Conservation (phyloP, 2,797 vertebrate species). For the Gymnopithys bicolor region DNA sequence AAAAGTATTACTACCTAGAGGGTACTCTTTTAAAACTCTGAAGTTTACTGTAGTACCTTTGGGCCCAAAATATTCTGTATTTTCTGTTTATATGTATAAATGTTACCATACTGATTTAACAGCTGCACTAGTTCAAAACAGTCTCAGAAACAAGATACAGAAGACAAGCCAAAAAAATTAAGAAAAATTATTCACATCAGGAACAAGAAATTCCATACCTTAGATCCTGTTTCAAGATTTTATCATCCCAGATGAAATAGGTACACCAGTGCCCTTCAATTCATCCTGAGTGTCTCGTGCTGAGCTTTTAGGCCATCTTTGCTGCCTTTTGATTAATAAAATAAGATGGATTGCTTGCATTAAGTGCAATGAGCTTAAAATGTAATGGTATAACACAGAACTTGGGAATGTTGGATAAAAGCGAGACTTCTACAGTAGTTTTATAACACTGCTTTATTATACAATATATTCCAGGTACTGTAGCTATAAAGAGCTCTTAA, state of each 20-base stretch:
- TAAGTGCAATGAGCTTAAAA: slow-evolving; percentile 52
- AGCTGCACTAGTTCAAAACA: background rate
- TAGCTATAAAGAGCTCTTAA: slow-evolving; percentile 38
- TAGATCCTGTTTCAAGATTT: background rate
- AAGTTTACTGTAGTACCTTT: background rate
- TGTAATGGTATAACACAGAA: background rate
- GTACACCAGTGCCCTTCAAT: background rate
- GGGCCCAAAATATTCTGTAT: background rate
- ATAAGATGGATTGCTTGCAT: slow-evolving; percentile 24
- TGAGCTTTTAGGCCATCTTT: slow-evolving; percentile 20
- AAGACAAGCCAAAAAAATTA: background rate
- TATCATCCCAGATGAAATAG: background rate
- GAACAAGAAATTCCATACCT: background rate
- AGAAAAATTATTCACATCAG: background rate
- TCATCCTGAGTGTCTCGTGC: background rate
- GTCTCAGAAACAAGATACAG: background rate
- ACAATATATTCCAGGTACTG: slow-evolving; percentile 33
- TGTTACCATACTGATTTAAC: background rate
- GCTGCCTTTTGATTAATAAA: slow-evolving; percentile 40
- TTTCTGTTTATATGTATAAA: background rate
- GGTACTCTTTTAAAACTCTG: background rate
- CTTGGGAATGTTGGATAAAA: slow-evolving; percentile 11
- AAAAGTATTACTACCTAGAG: background rate
- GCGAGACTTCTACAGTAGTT: slow-evolving; percentile 1
- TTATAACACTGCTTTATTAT: slow-evolving; percentile 45